Evolutionary conservation across 2,113 vertebrate species (phyloP).

Genomic region (Jacana jacana): DNA sequence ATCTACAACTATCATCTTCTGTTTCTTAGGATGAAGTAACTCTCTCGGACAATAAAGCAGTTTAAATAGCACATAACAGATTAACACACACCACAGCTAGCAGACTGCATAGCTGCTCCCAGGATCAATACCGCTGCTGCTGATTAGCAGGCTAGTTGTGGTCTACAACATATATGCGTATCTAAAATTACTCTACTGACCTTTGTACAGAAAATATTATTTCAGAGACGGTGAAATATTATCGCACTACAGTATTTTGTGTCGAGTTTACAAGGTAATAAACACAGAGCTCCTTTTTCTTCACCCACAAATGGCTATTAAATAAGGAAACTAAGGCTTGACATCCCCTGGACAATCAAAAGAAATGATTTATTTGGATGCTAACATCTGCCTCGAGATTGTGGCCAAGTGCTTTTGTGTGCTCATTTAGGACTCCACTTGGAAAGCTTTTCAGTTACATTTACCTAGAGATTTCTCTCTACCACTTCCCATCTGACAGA

Average conservation of each 20-base stretch:
- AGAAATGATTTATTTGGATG: constrained; percentile 71
- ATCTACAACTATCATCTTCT: neutral
- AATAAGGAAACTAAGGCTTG: constrained; percentile 69
- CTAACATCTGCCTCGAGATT: constrained; percentile 68
- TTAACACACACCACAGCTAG: neutral
- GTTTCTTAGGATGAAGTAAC: constrained; percentile 18
- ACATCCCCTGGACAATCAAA: constrained; percentile 61
- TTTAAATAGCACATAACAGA: constrained; percentile 1
- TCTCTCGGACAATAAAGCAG: neutral
- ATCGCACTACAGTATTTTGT: neutral
- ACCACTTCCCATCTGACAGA: constrained; percentile 66
- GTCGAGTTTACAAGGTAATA: constrained; percentile 13
- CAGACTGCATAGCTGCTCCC: neutral
- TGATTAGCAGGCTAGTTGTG: neutral
- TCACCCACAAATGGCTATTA: constrained; percentile 66
- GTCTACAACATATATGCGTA: neutral
- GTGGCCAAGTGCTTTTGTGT: constrained; percentile 58
- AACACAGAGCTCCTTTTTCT: constrained; percentile 17
- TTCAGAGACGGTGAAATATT: constrained; percentile 16
- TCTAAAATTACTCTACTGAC: constrained; percentile 1
- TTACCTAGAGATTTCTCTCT: constrained; percentile 68
- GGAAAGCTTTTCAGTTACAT: constrained; percentile 67
- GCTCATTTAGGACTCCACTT: constrained; percentile 61
- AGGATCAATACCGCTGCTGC: neutral
- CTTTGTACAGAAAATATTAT: constrained; percentile 14